Conservation (phyloP, 2,113 vertebrate genomes). For the Corythaeola cristata region DNA sequence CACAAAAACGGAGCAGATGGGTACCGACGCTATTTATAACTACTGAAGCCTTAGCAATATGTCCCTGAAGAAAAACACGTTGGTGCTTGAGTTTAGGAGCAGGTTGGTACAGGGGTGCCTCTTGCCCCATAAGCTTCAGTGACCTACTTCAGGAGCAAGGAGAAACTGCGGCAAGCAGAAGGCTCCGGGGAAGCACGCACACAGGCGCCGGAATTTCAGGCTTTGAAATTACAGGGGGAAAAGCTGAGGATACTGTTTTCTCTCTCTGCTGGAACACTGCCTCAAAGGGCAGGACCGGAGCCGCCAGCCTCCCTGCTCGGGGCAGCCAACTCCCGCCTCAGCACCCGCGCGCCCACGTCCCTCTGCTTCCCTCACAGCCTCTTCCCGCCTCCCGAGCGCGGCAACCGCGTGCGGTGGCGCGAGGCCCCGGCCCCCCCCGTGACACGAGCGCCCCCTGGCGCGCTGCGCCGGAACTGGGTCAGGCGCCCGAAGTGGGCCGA, state of each 20-base stretch:
- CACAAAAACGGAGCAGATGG: background rate
- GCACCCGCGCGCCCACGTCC: fast-evolving
- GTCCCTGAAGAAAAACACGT: background rate
- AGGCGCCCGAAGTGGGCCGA: background rate
- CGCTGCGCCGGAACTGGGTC: background rate
- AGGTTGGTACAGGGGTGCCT: fast-evolving
- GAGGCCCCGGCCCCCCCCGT: too few relatives aligned
- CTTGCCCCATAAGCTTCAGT: background rate
- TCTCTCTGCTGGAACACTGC: too few relatives aligned
- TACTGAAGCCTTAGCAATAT: fast-evolving
- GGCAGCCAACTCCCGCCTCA: background rate
- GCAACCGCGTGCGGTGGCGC: too few relatives aligned
- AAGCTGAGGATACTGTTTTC: fast-evolving
- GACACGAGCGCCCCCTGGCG: background rate
- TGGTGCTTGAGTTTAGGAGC: background rate
- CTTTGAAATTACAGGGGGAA: fast-evolving
- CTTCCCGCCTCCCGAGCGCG: background rate
- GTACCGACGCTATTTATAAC: background rate
- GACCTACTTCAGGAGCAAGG: background rate
- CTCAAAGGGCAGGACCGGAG: fast-evolving
- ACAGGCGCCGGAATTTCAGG: fast-evolving
- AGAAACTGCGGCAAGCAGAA: fast-evolving
- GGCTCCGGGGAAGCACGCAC: fast-evolving
- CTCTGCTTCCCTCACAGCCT: background rate
- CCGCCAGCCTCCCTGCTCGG: fast-evolving